A percentile compares a stretch with the other conserved stretches of the same genome.
These are phyloP conservation scores for Choloepus didactylus DNA, from an alignment of 2,797 vertebrate genomes.

Conservation along the genomic window DNA sequence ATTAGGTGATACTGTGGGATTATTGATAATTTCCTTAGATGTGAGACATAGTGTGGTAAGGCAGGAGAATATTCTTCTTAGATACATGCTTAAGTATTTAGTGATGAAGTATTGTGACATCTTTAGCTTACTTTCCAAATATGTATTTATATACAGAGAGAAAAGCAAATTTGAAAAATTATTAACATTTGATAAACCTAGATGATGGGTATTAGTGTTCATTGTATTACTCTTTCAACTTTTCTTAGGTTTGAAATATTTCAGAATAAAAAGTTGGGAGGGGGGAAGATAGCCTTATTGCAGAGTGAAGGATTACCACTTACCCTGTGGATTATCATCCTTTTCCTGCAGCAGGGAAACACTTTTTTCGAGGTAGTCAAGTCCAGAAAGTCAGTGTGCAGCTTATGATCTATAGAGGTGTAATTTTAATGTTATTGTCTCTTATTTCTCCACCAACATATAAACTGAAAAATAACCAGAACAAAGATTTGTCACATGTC, in stretches of 20 bases:
- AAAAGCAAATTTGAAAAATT: background rate
- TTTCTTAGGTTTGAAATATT: constrained; percentile 25
- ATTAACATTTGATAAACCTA: background rate
- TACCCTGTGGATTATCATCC: background rate
- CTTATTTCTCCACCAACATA: background rate
- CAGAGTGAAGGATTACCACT: background rate
- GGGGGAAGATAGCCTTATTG: background rate
- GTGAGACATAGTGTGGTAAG: background rate
- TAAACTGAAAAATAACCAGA: background rate
- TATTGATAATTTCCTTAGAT: background rate
- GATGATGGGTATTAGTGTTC: background rate
- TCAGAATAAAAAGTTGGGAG: background rate
- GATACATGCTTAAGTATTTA: background rate
- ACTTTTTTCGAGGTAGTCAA: background rate
- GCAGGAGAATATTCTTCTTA: background rate
- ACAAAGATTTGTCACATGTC: background rate
- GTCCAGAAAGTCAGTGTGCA: background rate
- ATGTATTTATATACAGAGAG: background rate
- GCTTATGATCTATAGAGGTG: background rate
- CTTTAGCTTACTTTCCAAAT: background rate
- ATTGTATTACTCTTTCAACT: background rate
- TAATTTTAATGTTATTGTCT: background rate
- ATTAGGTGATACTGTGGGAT: background rate
- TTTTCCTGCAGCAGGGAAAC: background rate
- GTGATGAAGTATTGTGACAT: background rate